Conservation (phyloP, 2,888 invertebrate species). For the Allacma fusca region DNA sequence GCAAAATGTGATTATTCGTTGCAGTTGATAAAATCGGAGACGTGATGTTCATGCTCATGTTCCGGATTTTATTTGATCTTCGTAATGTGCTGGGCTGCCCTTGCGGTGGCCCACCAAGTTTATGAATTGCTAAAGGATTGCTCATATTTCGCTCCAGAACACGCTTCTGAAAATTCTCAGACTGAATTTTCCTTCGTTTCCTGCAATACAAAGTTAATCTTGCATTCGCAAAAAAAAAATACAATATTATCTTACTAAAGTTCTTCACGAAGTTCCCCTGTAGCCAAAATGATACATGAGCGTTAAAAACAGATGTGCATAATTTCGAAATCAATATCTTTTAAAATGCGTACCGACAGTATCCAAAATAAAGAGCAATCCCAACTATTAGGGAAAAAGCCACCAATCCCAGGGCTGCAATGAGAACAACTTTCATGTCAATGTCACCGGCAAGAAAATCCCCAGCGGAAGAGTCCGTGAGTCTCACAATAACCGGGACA, state of each 20-base stretch:
- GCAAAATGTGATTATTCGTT: constrained; percentile 38
- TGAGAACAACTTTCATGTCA: constrained; percentile 58
- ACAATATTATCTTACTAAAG: too few species aligned
- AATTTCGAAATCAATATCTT: too few species aligned
- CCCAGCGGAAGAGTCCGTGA: constrained; percentile 51
- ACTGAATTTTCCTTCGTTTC: constrained; percentile 59
- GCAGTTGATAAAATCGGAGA: constrained; percentile 53
- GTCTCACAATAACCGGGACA: constrained; percentile 58
- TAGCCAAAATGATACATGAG: too few species aligned
- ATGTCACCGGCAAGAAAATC: constrained; percentile 55
- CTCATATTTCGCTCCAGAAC: constrained; percentile 60
- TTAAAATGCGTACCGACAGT: constrained; percentile 53
- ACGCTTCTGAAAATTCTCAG: constrained; percentile 60
- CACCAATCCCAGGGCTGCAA: constrained; percentile 55
- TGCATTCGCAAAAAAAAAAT: not conserved
- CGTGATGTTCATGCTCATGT: constrained; percentile 58
- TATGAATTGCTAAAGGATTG: constrained; percentile 59
- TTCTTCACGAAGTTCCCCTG: too few species aligned
- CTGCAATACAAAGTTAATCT: constrained; percentile 39
- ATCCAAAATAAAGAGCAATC: constrained; percentile 58
- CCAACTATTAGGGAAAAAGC: constrained; percentile 55
- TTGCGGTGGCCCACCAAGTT: constrained; percentile 35
- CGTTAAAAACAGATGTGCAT: too few species aligned
- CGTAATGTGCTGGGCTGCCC: constrained; percentile 52
- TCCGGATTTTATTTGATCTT: constrained; percentile 59